These are phyloP conservation scores for Ganaspis brasiliensis DNA, from an alignment of 2,888 invertebrate species.

Conservation along the genomic window DNA sequence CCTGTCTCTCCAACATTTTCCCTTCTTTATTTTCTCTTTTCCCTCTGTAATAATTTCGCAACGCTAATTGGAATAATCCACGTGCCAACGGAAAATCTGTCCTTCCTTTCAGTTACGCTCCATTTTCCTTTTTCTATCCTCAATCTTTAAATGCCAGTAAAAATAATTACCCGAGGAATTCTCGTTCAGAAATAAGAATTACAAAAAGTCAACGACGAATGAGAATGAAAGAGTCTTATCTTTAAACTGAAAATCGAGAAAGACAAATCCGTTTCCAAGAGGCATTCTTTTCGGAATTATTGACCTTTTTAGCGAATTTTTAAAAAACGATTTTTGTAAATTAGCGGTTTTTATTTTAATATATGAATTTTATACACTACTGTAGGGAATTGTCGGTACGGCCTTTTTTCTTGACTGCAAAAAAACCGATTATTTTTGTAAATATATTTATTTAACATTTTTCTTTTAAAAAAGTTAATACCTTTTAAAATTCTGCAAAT, in stretches of 20 bases:
- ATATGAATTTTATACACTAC: too few relatives aligned
- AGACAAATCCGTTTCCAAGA: constrained; percentile 19
- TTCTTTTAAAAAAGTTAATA: too few relatives aligned
- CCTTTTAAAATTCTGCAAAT: too few relatives aligned
- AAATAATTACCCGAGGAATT: constrained; percentile 18
- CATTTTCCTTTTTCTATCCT: not conserved
- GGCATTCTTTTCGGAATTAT: not conserved
- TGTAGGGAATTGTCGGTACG: too few relatives aligned
- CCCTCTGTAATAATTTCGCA: constrained; percentile 58
- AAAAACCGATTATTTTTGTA: too few relatives aligned
- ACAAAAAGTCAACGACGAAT: not conserved
- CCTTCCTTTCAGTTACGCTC: not conserved
- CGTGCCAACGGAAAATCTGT: constrained; percentile 21
- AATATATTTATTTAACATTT: too few relatives aligned
- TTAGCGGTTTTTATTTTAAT: too few relatives aligned
- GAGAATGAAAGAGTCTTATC: not conserved
- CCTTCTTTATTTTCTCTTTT: constrained; percentile 50
- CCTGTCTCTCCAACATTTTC: constrained; percentile 26
- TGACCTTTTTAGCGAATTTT: too few relatives aligned
- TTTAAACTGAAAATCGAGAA: not conserved
- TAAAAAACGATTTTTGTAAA: too few relatives aligned
- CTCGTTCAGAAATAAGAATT: not conserved
- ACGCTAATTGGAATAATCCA: constrained; percentile 65
- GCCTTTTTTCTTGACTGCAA: too few relatives aligned
- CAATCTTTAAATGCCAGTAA: constrained; percentile 12